These are phyloP conservation scores for Agonopterix arenella DNA, from an alignment of 2,888 invertebrate species.

Conservation along the genomic window DNA sequence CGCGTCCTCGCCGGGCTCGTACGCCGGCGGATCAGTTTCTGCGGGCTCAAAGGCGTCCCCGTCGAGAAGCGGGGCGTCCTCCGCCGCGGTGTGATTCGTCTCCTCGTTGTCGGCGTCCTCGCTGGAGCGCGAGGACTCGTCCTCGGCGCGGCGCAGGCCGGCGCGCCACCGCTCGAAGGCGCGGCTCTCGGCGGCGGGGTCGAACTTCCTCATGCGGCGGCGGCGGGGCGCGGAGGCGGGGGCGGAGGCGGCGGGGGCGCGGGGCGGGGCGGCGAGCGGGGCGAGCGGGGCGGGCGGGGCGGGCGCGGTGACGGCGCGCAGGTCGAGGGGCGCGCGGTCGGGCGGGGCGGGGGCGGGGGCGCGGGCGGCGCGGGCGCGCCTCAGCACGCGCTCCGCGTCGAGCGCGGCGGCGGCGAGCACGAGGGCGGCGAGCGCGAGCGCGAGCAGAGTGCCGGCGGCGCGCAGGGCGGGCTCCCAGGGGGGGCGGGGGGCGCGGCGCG, in stretches of 20 bases:
- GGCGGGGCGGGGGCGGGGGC: conserved; percentile 18
- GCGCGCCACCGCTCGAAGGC: conserved; percentile 61
- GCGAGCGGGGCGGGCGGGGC: conserved; percentile 26
- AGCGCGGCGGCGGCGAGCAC: conserved; percentile 30
- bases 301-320: conserved; percentile 22
- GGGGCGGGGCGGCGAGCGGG: conserved; percentile 26
- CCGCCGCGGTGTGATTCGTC: conserved; percentile 6
- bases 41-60: neutral
- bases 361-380: conserved; percentile 24
- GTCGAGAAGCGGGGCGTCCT: conserved; percentile 11
- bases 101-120: conserved; percentile 29
- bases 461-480: conserved; percentile 70
- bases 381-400: conserved; percentile 27
- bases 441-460: conserved; percentile 62
- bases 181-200: conserved; percentile 27
- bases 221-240: conserved; percentile 22
- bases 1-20: conserved; percentile 17
- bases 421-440: conserved; percentile 23
- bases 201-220: conserved; percentile 27
- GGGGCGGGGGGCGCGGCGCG: conserved; percentile 57
- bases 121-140: conserved; percentile 40
- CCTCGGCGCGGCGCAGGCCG: conserved; percentile 33
- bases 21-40: conserved; percentile 7
- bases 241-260: conserved; percentile 17
- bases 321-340: conserved; percentile 27